These are phyloP conservation scores for Laspeyria flexula DNA, from an alignment of 2,888 invertebrate species.

Conservation along the genomic window DNA sequence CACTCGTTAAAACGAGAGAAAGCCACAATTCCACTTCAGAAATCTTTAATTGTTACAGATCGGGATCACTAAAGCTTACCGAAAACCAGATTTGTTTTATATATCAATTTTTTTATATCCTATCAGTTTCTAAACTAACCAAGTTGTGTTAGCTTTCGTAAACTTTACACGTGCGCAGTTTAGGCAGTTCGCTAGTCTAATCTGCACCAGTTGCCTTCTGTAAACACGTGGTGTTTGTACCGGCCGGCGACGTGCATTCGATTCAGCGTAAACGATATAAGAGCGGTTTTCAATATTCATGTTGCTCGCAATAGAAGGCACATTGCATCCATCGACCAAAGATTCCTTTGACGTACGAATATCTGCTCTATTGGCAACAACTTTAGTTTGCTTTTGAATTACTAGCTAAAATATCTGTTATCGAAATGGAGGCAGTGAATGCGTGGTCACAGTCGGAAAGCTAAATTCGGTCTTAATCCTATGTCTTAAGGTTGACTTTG, in stretches of 20 bases:
- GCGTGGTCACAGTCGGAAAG: constrained; percentile 39
- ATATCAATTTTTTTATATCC: constrained; percentile 6
- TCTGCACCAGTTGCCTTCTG: constrained; percentile 70
- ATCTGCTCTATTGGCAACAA: constrained; percentile 62
- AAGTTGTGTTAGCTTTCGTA: constrained; percentile 41
- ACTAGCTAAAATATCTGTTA: constrained; percentile 45
- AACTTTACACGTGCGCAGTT: constrained; percentile 74
- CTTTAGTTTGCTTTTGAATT: constrained; percentile 61
- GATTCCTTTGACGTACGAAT: constrained; percentile 51
- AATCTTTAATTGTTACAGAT: constrained; percentile 40
- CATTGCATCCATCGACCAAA: constrained; percentile 64
- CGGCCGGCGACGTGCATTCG: constrained; percentile 65
- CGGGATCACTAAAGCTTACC: constrained; percentile 40
- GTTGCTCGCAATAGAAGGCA: constrained; percentile 71
- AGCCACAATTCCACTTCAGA: constrained; percentile 44
- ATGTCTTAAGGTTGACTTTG: constrained; percentile 46
- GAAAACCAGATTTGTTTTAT: constrained; percentile 27
- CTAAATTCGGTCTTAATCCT: constrained; percentile 25
- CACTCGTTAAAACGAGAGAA: constrained; percentile 53
- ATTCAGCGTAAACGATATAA: constrained; percentile 72
- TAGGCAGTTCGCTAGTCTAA: constrained; percentile 63
- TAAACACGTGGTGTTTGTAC: constrained; percentile 77
- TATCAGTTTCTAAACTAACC: constrained; percentile 15
- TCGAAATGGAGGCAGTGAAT: constrained; percentile 62
- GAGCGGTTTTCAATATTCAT: constrained; percentile 81